Base-by-base conservation (phyloP, 2,888 invertebrate species). In the Eucriotettix oculatus region DNA sequence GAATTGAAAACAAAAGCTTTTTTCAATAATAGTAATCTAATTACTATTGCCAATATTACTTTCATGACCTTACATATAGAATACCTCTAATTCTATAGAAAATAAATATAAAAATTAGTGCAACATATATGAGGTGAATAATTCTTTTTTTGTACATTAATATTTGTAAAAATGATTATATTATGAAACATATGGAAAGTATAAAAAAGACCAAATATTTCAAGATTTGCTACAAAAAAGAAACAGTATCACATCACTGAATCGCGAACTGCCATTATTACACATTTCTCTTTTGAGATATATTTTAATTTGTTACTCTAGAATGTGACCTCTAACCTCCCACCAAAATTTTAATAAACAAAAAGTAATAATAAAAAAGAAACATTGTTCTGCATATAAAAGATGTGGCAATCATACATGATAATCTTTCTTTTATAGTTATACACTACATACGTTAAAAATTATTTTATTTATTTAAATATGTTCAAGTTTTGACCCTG, bases 401-500 rank as follows among this genome's bases (percentile, higher is more conserved):
- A 60, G 58, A 59, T 59, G 62, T 62, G 62, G 53, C 60, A 62
- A 62, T 59, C 61, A 62, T 55, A 53, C 61, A 58, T 52, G 59
- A 56, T 63, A 58, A 62, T 64, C 58, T 59, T 44, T 58, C 60
- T 61, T 62, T 62, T 53, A 64, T 61, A 62, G 17, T 14, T 29
- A 16, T 16, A 16, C 29, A 64, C 64, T 64, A 64, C 60, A 64
- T 65, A 64, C 59, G 44, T 61, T 63, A 57, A 61, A 59, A 60
- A 58, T 57, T 59, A 61, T 57, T 57, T 60, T 60, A 58, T 42
- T 60, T 58, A 60, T 58, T 60, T 62, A 60, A 60, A 61, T 63
- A 63, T 61, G 61, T 64, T 29, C 29, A 60, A 63, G 61, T 64
- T 60, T 59, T 63, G 65, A 65, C 65, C 65, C 65, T 65, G 65